phyloP scores from a whole-genome alignment of 1,140 invertebrate genomes.

The Solenopsis invicta region DNA sequence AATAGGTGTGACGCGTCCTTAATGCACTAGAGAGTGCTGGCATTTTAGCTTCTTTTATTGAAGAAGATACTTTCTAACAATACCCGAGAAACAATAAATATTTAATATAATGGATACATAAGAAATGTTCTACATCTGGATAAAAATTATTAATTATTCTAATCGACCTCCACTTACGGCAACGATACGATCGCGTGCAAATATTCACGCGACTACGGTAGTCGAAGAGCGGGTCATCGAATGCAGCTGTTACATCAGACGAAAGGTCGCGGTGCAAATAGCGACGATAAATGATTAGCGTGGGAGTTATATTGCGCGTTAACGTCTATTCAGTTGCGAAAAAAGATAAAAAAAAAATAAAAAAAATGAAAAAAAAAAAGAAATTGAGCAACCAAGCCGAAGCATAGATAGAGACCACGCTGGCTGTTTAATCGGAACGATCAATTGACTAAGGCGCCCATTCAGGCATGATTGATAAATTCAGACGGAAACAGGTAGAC shows the following conservation, averaged over 20 bases:
- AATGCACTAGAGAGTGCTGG: too few species aligned
- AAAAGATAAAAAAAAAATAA: neutral
- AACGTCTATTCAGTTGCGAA: neutral
- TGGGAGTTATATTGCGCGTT: slow-evolving; percentile 21
- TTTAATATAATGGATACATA: neutral
- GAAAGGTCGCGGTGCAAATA: slow-evolving; percentile 38
- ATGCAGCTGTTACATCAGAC: slow-evolving; percentile 35
- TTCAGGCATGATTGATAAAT: slow-evolving; percentile 52
- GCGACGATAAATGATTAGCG: slow-evolving; percentile 32
- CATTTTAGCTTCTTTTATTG: too few species aligned
- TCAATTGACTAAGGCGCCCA: slow-evolving; percentile 10
- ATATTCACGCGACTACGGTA: neutral
- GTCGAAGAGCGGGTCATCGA: slow-evolving; percentile 20
- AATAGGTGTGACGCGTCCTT: too few species aligned
- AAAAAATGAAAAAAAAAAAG: slow-evolving; percentile 1
- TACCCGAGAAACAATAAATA: neutral
- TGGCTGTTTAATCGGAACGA: slow-evolving; percentile 25
- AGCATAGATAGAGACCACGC: slow-evolving; percentile 19
- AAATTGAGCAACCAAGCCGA: slow-evolving; percentile 9
- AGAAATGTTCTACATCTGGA: neutral
- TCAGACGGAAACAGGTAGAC: slow-evolving; percentile 16
- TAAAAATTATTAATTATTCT: slow-evolving; percentile 37
- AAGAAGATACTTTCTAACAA: neutral
- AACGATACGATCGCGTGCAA: slow-evolving; percentile 29
- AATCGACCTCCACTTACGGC: slow-evolving; percentile 21